Evolutionary conservation across 2,888 invertebrate species (phyloP), one percentile per base, ranked within the genome.

Genomic region (Athalia cordata): DNA sequence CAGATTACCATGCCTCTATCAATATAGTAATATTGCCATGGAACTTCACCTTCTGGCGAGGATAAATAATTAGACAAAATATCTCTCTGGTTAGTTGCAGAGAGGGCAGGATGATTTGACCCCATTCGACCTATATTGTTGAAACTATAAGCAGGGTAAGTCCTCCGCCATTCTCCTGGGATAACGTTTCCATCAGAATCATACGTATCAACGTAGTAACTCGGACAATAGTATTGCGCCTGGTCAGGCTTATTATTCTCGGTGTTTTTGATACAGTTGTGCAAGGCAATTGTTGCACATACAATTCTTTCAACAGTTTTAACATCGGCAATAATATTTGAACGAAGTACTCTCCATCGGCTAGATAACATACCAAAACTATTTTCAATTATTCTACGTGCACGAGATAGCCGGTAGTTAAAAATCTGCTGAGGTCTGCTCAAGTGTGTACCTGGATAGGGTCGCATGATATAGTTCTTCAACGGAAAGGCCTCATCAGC

Each of bases 221-320:
- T 29, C 29, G 29, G 29, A 29, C 29, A 29, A 29, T 29, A 29
- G 29, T 29, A 29, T 29, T 29, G 29, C 29, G 29, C 29, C 1
- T 29, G 29, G 29, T 29, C 29, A 29, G 29, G 29, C 29, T 29
- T 29, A 29, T 29, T 29, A 29, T 29, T 29, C 29, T 29, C 29
- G 29, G 29, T 29, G 29, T 29, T 29, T 29, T 29, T 29, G 29
- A 55, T 55, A n/a, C 1, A 55, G 55, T 55, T 55, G n/a, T 55
- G 55, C 55, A 55, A 55, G n/a, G 55, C 55, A n/a, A 55, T 55
- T n/a, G 55, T 55, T 11, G 55, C 55, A 55, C 55, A 55, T 55
- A 55, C 55, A 55, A 55, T 55, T 55, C 55, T 8, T 55, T 55
- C 55, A 55, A 55, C 55, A 55, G 55, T 55, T 8, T n/a, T 55